Base-by-base conservation (phyloP, 2,888 invertebrate species). In the Thyatira batis region DNA sequence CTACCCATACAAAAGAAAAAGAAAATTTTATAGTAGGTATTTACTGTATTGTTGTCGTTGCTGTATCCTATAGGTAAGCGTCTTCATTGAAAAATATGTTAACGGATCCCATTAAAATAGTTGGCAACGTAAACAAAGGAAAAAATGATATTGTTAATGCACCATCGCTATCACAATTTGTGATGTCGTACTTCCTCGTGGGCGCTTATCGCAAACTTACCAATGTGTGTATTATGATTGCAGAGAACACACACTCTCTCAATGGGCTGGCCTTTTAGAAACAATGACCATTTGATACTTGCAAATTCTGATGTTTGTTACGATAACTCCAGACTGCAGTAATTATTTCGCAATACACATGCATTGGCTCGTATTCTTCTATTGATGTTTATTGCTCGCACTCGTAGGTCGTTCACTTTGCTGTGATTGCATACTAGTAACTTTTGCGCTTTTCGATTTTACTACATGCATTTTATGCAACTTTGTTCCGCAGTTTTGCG, bases 131-230 rank as follows among this genome's bases (percentile, higher is more conserved):
- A 45, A 21, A 23, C 20, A 48, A 48, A 9, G 4, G 28, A 27
- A 27, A 48, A 27, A 27, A 27, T 45, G 39, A 58, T 64, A 50
- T 50, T 52, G 49, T 56, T 63, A 66, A 73, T 65, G 61, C 63
- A 49, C 54, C 61, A 59, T 73, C 61, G 64, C 66, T 67, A 72
- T 74, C 71, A 64, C 61, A 48, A 27, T 48, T 48, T 20, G 63
- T 68, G 68, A 67, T 72, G 72, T 67, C 76, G 74, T 76, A 78
- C 71, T 85, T 86, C 85, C 85, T 81, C 76, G 80, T 84, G 78
- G 74, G 69, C 67, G 72, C 67, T 84, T 88, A 88, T 88, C 84
- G 73, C 50, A 30, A 52, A 58, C 69, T 85, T 87, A 88, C 87
- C 85, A 66, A 71, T 72, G 65, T 74, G 69, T 77, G 74, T 72